Conservation (phyloP, 2,888 invertebrate species). For the Calameuta idolon region DNA sequence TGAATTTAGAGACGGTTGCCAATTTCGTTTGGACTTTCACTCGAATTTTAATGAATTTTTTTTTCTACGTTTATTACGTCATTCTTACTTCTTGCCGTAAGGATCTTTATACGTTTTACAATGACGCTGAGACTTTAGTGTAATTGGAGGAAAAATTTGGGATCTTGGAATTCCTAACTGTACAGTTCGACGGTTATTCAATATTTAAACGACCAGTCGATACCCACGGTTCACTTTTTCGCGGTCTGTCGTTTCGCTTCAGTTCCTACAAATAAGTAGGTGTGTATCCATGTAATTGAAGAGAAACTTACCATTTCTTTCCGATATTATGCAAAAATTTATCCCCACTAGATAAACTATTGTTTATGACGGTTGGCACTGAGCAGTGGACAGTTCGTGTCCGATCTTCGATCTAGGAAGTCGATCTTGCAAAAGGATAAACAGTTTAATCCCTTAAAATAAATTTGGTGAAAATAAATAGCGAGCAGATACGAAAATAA, state of each 20-base stretch:
- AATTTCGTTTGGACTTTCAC: background rate
- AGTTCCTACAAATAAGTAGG: conserved; percentile 60
- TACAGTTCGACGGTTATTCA: background rate
- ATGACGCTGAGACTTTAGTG: background rate
- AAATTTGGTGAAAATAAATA: conserved; percentile 1
- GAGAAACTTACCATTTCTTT: conserved; percentile 62
- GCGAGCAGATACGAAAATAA: background rate
- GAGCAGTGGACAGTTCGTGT: conserved; percentile 40
- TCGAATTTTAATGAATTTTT: background rate
- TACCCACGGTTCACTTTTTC: conserved; percentile 8
- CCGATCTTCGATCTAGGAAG: conserved; percentile 26
- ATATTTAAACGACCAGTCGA: conserved; percentile 6
- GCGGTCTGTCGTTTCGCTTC: conserved; percentile 57
- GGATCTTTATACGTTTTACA: background rate
- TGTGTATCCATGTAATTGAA: conserved; percentile 52
- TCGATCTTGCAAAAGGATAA: background rate
- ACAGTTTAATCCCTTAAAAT: background rate
- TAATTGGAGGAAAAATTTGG: background rate
- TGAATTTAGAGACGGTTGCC: background rate
- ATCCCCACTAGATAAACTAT: conserved; percentile 46
- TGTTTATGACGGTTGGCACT: conserved; percentile 48
- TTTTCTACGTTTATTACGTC: background rate
- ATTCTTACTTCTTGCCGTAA: background rate
- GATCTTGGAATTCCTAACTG: background rate
- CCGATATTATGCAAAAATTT: conserved; percentile 61